Conservation (phyloP, 2,888 invertebrate species). For the Pterostichus niger region DNA sequence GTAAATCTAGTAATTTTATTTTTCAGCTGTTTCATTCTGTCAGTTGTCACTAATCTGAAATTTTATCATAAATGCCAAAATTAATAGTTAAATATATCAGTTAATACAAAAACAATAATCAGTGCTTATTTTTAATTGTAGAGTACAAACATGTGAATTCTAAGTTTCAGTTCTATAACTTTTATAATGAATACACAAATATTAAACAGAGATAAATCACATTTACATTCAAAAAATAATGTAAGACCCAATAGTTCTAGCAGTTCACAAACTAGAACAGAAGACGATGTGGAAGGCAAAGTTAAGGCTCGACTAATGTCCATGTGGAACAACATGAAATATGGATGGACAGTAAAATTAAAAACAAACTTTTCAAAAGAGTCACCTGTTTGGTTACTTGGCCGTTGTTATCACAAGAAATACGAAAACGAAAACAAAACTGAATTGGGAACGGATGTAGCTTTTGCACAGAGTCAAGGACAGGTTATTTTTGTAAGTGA, state of each 20-base stretch:
- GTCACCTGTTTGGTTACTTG: slow-evolving; percentile 92
- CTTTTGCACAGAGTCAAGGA: slow-evolving; percentile 80
- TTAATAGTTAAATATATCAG: background rate
- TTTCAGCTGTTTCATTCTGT: background rate
- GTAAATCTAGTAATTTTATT: slow-evolving; percentile 34
- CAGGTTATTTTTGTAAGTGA: slow-evolving; percentile 72
- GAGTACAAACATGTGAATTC: slow-evolving; percentile 20
- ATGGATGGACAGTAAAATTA: slow-evolving; percentile 90
- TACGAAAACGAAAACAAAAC: slow-evolving; percentile 77
- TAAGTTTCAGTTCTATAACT: slow-evolving; percentile 6
- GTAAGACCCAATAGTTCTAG: slow-evolving; percentile 71
- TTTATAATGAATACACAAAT: slow-evolving; percentile 72
- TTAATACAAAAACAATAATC: slow-evolving; percentile 6
- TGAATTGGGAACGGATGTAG: slow-evolving; percentile 82
- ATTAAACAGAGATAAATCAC: slow-evolving; percentile 71
- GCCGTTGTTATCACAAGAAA: slow-evolving; percentile 90
- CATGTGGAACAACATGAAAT: slow-evolving; percentile 96
- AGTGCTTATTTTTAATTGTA: slow-evolving; percentile 19
- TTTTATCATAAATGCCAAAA: slow-evolving; percentile 23
- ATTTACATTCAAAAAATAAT: slow-evolving; percentile 70
- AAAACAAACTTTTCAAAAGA: slow-evolving; percentile 89
- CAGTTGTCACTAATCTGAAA: background rate
- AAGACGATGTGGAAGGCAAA: slow-evolving; percentile 84
- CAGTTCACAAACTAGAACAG: slow-evolving; percentile 71
- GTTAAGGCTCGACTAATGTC: slow-evolving; percentile 90